These are phyloP conservation scores for Scatophagus argus DNA, from an alignment of 2,113 vertebrate species.

Conservation along the genomic window DNA sequence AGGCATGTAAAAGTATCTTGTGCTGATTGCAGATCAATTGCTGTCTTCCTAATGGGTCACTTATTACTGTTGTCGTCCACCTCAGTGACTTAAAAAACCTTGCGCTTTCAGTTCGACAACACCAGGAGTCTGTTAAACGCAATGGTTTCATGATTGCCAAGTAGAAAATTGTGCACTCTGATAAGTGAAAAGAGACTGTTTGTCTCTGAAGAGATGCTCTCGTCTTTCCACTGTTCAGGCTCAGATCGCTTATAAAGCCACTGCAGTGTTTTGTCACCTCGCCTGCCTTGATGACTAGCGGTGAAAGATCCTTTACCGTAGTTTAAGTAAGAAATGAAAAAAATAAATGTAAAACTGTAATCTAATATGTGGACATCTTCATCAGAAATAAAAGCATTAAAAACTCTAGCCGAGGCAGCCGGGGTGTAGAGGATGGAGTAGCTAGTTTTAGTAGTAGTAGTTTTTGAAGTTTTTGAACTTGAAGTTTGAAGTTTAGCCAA, in stretches of 20 bases:
- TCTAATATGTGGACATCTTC: too few species aligned
- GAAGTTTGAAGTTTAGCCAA: too few species aligned
- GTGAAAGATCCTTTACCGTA: too few species aligned
- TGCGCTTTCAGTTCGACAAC: background rate
- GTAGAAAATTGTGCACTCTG: background rate
- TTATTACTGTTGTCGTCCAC: background rate
- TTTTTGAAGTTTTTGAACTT: too few species aligned
- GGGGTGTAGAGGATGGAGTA: too few species aligned
- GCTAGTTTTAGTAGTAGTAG: too few species aligned
- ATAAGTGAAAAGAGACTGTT: conserved; percentile 9
- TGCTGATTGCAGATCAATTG: conserved; percentile 29
- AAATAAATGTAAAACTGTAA: too few species aligned
- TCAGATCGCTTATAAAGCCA: conserved; percentile 2
- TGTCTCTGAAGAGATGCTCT: conserved; percentile 12
- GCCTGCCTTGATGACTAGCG: too few species aligned
- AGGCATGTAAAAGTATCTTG: conserved; percentile 22
- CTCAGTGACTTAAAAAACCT: background rate
- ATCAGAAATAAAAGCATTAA: too few species aligned
- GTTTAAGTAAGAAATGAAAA: too few species aligned
- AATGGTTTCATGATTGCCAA: conserved; percentile 28
- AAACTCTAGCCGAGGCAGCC: too few species aligned
- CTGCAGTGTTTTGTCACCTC: background rate
- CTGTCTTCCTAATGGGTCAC: background rate
- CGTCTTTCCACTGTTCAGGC: background rate
- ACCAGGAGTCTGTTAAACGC: background rate